Base-by-base conservation (phyloP, 2,888 invertebrate species). In the Allophyes oxyacanthae region DNA sequence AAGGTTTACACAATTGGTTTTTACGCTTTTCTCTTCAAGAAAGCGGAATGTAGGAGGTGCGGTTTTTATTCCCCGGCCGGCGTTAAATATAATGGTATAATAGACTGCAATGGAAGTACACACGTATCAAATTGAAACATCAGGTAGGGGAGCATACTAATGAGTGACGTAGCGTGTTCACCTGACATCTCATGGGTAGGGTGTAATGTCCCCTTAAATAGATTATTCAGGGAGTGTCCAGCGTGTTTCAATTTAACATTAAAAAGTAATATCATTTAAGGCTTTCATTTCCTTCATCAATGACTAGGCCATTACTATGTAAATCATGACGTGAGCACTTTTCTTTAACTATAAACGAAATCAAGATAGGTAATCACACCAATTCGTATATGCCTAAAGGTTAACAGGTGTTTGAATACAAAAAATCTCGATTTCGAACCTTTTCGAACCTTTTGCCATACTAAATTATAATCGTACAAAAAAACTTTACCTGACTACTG, bases 401-500 rank as follows among this genome's bases (percentile, higher is more conserved):
- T 60, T 73, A 78, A 78, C 79, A 81, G 75, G 75, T 81, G 79
- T 69, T 62, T 49, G 42, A 20, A 44, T 46, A 37, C 53, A 64
- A 62, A 61, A 49, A 51, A 53, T 52, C 40, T 58, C 38, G 41
- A n/a, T 43, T 57, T 46, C 56, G 26, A 44, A 53, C 50, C 38
- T 11, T 42, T 65, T 64, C 49, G 61, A 65, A 59, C 54, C 50
- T 58, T 54, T 54, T 62, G 53, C 52, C 43, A 43, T 15, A 45
- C 43, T 40, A 58, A 63, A 58, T 58, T 59, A 57, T 50, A 54
- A 46, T 60, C 55, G 32, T 40, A 13, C 20, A 63, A 77, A 85
- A 88, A 87, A 86, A 84, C 68, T 28, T 75, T 91, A 90, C 90
- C 90, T 91, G 90, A 64, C 83, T 84, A 81, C 86, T 74, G 71